These are phyloP conservation scores for Epinephelus cyanopodus DNA, from an alignment of 2,113 vertebrate species.

Conservation along the genomic window DNA sequence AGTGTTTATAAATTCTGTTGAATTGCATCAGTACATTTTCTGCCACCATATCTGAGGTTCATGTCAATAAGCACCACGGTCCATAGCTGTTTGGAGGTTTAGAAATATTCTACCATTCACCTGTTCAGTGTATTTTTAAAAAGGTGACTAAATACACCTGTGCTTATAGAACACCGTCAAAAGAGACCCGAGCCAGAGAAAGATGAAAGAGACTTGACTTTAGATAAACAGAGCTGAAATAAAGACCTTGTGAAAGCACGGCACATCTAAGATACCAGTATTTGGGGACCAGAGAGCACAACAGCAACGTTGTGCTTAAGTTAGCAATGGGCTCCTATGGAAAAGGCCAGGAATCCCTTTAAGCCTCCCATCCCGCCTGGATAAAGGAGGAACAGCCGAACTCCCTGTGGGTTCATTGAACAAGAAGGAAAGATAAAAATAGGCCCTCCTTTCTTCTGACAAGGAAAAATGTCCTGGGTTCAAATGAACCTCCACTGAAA, in stretches of 20 bases:
- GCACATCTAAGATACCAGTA: background rate
- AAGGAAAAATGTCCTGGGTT: constrained; percentile 68
- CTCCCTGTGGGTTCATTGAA: constrained; percentile 57
- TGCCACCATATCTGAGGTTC: constrained; percentile 4
- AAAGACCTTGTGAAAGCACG: constrained; percentile 2
- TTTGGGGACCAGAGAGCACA: constrained; percentile 33
- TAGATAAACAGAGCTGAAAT: background rate
- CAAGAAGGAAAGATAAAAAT: constrained; percentile 66
- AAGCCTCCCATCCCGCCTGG: constrained; percentile 55
- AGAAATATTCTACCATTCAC: constrained; percentile 10
- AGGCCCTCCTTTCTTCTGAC: constrained; percentile 63
- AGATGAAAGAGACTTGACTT: background rate
- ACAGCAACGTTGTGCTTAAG: constrained; percentile 16
- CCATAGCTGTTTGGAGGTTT: background rate
- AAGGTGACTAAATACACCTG: constrained; percentile 15
- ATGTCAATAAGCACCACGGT: constrained; percentile 20
- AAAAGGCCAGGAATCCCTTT: constrained; percentile 59
- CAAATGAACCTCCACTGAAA: constrained; percentile 65
- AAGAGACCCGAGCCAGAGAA: background rate
- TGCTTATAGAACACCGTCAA: background rate
- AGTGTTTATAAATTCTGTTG: constrained; percentile 23
- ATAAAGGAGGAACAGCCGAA: constrained; percentile 63
- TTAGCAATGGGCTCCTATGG: constrained; percentile 26
- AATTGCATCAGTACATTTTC: constrained; percentile 38
- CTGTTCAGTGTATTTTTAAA: constrained; percentile 3